These are phyloP conservation scores for Trissonchulus latispiculum DNA, from an alignment of 2,888 invertebrate genomes.

Conservation along the genomic window DNA sequence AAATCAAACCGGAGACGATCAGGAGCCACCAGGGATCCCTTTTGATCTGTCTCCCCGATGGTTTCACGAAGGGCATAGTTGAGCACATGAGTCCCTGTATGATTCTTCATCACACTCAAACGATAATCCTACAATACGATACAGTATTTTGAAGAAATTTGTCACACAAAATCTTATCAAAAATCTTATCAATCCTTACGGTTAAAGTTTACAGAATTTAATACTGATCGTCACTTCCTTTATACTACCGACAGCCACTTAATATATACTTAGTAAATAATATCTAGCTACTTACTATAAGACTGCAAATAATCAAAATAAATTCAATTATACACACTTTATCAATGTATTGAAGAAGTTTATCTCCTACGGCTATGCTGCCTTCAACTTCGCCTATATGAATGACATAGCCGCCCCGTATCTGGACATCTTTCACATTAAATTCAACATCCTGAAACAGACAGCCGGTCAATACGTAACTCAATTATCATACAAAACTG, in stretches of 20 bases:
- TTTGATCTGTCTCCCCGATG: conserved; percentile 80
- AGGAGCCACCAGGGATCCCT: conserved; percentile 91
- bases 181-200: too few relatives aligned
- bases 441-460: conserved; percentile 62
- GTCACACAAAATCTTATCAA: too few relatives aligned
- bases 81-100: conserved; percentile 91
- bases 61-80: conserved; percentile 86
- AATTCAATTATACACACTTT: too few relatives aligned
- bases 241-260: not conserved
- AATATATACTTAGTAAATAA: too few relatives aligned
- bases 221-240: too few relatives aligned
- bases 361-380: conserved; percentile 69
- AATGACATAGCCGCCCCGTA: conserved; percentile 86
- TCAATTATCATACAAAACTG: conserved; percentile 18
- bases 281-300: too few relatives aligned
- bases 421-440: conserved; percentile 79
- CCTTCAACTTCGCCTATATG: conserved; percentile 84
- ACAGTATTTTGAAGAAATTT: too few relatives aligned
- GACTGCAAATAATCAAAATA: too few relatives aligned
- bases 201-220: too few relatives aligned
- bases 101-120: conserved; percentile 92
- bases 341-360: conserved; percentile 68
- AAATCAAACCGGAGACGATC: conserved; percentile 95
- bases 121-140: conserved; percentile 56
- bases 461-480: too few relatives aligned